A percentile compares a stretch with the other conserved stretches of the same genome.
These are phyloP conservation scores for Scatophagus argus DNA, from an alignment of 2,113 vertebrate species.

Conservation along the genomic window DNA sequence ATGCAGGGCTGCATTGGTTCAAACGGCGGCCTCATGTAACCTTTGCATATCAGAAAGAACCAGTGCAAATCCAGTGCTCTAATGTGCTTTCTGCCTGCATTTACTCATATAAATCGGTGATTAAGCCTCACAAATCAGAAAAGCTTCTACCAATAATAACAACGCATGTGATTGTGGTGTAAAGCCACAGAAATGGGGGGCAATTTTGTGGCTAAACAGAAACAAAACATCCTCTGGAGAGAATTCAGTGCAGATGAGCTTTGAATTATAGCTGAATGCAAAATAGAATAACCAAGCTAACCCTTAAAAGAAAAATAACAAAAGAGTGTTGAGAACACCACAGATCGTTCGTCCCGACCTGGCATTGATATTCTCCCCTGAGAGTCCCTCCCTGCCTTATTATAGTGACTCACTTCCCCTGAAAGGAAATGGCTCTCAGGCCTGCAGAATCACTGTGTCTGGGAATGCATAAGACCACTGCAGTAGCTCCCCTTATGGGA, in stretches of 20 bases:
- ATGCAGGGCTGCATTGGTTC: neutral
- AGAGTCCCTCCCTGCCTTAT: constrained; percentile 76
- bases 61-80: neutral
- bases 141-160: neutral
- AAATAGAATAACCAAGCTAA: constrained; percentile 43
- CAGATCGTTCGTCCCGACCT: constrained; percentile 63
- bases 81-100: neutral
- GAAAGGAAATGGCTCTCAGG: constrained; percentile 79
- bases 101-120: neutral
- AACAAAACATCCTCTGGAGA: constrained; percentile 13
- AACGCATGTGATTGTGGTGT: neutral
- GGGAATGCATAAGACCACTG: constrained; percentile 70
- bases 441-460: constrained; percentile 72
- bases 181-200: neutral
- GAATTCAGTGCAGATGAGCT: constrained; percentile 13
- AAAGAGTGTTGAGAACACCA: constrained; percentile 35
- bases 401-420: constrained; percentile 81
- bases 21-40: neutral
- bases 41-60: neutral
- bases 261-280: constrained; percentile 12
- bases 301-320: constrained; percentile 39
- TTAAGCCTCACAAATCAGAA: neutral
- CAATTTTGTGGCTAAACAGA: neutral
- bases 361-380: constrained; percentile 68
- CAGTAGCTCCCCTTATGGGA: constrained; percentile 67